phyloP scores from a whole-genome alignment of 2,113 vertebrate genomes.

The Colius striatus region DNA sequence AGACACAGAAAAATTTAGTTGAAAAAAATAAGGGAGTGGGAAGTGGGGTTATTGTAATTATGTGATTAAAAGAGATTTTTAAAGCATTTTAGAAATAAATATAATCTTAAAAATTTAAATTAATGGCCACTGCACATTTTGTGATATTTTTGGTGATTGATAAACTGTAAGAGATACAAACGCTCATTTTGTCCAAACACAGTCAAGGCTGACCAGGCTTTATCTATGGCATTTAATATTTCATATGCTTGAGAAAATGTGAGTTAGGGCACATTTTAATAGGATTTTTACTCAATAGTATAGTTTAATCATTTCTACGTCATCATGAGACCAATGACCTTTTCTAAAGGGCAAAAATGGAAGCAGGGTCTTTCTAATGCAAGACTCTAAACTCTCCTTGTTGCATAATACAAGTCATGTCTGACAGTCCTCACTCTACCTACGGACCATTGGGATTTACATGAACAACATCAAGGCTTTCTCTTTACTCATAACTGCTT shows the following conservation, averaged over 20 bases:
- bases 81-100: not conserved
- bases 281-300: not conserved
- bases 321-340: not conserved
- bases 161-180: not conserved
- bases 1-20: not conserved
- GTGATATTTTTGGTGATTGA: not conserved
- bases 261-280: not conserved
- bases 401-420: not conserved
- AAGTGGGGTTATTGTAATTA: not conserved
- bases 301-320: not conserved
- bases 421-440: not conserved
- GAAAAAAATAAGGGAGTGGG: fast-evolving
- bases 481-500: not conserved
- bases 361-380: not conserved
- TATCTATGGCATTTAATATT: not conserved
- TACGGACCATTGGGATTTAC: not conserved
- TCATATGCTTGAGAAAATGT: not conserved
- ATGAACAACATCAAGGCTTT: not conserved
- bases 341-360: not conserved
- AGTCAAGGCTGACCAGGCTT: not conserved
- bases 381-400: not conserved
- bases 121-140: not conserved
- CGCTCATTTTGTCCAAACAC: not conserved
- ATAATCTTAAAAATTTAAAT: not conserved
- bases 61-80: not conserved